Evolutionary conservation across 1,140 invertebrate species (phyloP).

Genomic region (Mylabris phalerata): DNA sequence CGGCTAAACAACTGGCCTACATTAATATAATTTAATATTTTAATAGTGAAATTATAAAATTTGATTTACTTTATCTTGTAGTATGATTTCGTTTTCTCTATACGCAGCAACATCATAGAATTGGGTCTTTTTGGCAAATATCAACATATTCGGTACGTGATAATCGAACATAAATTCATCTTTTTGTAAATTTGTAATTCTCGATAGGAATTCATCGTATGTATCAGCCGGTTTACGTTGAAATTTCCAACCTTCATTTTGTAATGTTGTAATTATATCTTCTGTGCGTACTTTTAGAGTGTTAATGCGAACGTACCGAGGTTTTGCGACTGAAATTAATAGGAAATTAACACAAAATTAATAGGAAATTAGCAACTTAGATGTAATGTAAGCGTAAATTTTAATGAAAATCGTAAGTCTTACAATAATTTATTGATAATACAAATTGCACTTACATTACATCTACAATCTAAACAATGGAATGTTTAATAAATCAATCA

Average conservation of each 20-base stretch:
- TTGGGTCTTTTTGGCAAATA: no score
- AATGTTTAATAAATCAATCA: slow-evolving; percentile 7
- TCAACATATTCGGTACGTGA: no score
- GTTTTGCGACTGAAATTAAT: slow-evolving; percentile 43
- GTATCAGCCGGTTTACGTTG: no score
- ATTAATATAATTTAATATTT: slow-evolving; percentile 28
- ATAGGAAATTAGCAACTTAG: neutral
- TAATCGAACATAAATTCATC: no score
- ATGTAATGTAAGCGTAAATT: slow-evolving; percentile 8
- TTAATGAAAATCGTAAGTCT: neutral
- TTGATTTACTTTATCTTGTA: slow-evolving; percentile 83
- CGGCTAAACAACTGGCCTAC: slow-evolving; percentile 84
- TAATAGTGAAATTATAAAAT: slow-evolving; percentile 1
- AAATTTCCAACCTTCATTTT: slow-evolving; percentile 37
- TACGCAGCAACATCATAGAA: slow-evolving; percentile 40
- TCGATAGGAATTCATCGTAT: no score
- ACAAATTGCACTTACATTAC: slow-evolving; percentile 10
- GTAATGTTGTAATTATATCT: slow-evolving; percentile 50
- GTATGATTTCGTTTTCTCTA: slow-evolving; percentile 59
- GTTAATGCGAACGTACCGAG: slow-evolving; percentile 84
- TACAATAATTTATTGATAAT: slow-evolving; percentile 5
- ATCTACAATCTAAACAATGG: slow-evolving; percentile 4
- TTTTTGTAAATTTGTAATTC: no score
- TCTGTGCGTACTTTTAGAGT: slow-evolving; percentile 47
- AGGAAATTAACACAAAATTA: no score